Conservation (phyloP, 2,113 vertebrate species). For the Egretta garzetta region DNA sequence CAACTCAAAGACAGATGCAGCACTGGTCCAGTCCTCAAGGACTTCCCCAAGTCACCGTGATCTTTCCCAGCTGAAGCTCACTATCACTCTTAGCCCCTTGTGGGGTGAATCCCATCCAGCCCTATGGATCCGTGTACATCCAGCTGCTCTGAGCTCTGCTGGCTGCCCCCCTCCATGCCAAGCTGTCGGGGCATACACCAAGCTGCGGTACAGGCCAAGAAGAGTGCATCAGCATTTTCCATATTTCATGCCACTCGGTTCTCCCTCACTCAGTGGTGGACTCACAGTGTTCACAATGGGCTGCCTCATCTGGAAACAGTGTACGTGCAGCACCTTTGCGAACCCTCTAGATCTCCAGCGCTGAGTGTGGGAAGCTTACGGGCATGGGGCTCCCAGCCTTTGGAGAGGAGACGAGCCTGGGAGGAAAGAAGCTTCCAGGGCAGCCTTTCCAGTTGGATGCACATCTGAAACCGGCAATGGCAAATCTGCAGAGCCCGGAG, state of each 20-base stretch:
- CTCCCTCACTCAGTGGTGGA: background rate
- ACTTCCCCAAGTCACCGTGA: accelerated
- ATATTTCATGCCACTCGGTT: background rate
- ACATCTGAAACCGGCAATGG: background rate
- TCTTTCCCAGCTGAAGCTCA: background rate
- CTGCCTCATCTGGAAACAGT: background rate
- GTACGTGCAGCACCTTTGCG: accelerated
- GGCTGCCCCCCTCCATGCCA: accelerated
- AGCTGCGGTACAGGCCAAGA: background rate
- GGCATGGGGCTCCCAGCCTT: background rate
- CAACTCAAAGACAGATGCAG: background rate
- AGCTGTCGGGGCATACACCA: background rate
- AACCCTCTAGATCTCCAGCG: background rate
- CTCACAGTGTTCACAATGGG: background rate
- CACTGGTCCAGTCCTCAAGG: too few relatives aligned
- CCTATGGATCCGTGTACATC: too few relatives aligned
- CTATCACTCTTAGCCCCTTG: background rate
- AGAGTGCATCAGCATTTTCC: accelerated
- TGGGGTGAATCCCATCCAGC: background rate
- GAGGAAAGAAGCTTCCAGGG: background rate
- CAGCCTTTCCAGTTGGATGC: background rate
- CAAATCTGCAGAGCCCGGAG: background rate
- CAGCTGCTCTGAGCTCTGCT: background rate
- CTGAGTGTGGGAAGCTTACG: background rate
- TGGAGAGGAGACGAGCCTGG: background rate